These are phyloP conservation scores for Phymanthus crucifer DNA, from an alignment of 92 coral and sea anemone genomes.

Conservation along the genomic window DNA sequence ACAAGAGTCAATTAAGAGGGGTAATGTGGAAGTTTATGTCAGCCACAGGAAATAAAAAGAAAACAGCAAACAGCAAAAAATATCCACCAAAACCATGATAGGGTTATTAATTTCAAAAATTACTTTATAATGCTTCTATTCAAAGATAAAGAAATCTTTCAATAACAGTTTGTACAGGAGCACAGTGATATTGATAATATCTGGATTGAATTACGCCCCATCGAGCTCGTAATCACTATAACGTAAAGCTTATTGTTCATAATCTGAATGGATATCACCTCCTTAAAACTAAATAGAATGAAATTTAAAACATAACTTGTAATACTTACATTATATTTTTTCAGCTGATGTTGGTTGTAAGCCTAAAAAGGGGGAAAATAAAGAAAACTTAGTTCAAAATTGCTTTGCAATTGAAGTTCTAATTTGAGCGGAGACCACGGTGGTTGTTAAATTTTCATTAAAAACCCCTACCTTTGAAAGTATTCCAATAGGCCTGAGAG, in stretches of 20 bases:
- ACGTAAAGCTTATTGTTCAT: neutral
- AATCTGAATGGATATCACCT: neutral
- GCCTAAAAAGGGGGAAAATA: slow-evolving; percentile 53
- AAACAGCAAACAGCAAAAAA: too few species aligned
- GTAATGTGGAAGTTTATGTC: too few species aligned
- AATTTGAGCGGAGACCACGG: neutral
- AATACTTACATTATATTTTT: slow-evolving; percentile 75
- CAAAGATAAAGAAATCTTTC: neutral
- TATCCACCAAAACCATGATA: too few species aligned
- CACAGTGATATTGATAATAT: neutral
- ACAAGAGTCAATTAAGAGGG: too few species aligned
- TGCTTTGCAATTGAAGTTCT: neutral
- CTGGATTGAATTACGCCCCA: neutral
- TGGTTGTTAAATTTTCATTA: neutral
- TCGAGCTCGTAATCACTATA: neutral
- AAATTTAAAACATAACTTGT: neutral
- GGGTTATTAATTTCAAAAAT: neutral
- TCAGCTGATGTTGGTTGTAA: slow-evolving; percentile 82
- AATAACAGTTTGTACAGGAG: neutral
- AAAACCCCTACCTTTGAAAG: slow-evolving; percentile 73
- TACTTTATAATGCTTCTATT: neutral
- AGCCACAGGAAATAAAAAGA: too few species aligned
- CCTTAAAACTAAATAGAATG: neutral
- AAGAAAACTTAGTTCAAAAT: neutral
- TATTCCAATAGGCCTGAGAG: slow-evolving; percentile 82